Conservation (phyloP, 2,113 vertebrate species). For the Austrofundulus limnaeus region DNA sequence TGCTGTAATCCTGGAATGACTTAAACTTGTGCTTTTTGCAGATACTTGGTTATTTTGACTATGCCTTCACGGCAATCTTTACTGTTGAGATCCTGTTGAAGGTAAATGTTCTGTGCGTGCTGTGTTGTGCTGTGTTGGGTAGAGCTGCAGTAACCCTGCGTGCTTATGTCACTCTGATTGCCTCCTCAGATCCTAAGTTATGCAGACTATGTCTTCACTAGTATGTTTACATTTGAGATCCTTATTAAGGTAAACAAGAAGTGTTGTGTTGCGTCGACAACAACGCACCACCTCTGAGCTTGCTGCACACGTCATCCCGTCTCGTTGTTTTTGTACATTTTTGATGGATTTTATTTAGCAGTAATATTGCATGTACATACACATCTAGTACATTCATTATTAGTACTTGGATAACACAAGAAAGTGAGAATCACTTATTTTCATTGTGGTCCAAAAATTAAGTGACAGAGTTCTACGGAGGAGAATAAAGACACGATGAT, state of each 20-base stretch:
- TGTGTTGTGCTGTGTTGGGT: constrained; percentile 64
- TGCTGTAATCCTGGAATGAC: constrained; percentile 46
- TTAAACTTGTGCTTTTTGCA: constrained; percentile 85
- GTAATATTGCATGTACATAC: too few species aligned
- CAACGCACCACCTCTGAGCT: constrained; percentile 68
- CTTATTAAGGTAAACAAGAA: constrained; percentile 90
- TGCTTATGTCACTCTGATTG: constrained; percentile 82
- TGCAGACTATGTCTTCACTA: constrained; percentile 99
- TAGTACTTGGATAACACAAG: too few species aligned
- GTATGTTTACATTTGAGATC: constrained; percentile 99
- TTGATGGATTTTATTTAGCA: too few species aligned
- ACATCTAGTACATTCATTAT: too few species aligned
- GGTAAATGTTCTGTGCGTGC: constrained; percentile 84
- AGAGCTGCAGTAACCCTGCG: constrained; percentile 72
- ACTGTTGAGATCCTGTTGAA: constrained; percentile 99
- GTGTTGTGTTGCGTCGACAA: constrained; percentile 67
- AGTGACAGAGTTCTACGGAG: too few species aligned
- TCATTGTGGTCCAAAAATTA: too few species aligned
- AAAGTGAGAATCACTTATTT: too few species aligned
- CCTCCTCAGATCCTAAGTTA: constrained; percentile 98
- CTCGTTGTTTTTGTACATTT: constrained; percentile 54
- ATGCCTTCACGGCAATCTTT: constrained; percentile 99
- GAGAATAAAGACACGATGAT: too few species aligned
- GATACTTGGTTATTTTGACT: constrained; percentile 99
- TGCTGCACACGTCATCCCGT: constrained; percentile 76